Base-by-base conservation (phyloP, 92 coral and sea anemone genomes). In the Epizoanthus scotinus region DNA sequence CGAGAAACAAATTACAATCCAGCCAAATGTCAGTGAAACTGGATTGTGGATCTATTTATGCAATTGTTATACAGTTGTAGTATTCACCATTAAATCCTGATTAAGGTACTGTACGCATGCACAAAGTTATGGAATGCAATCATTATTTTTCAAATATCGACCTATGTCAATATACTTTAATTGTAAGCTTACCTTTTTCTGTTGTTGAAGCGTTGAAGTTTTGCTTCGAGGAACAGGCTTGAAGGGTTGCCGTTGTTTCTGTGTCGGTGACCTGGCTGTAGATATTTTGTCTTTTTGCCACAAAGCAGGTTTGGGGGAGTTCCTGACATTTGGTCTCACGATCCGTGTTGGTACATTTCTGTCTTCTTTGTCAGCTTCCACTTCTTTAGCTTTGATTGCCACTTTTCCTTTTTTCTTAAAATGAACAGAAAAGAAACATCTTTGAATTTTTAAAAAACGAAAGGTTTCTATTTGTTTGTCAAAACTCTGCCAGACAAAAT, bases 251-350 rank as follows among this genome's bases (percentile, higher is more conserved):
- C 81, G 55, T 79, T 79, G 67, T 31, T 85, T 67, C 28, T 29
- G 69, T 62, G 71, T 31, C 42, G 85, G 70, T 50, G 88, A 31
- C 44, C 67, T 42, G 15, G 53, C 67, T 27, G 63, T 59, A 57
- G 88, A 22, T 34, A 77, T 50, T 50, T 57, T 84, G 8, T 86
- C 90, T 24, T 73, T 70, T 21, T 85, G 84, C 91, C 94, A 94
- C 60, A 86, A 69, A 29, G 84, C 67, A 40, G 95, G 98, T 73
- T 90, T 94, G 3, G 99, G 99, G 58, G 99, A 95, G 52, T 89
- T 92, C 60, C 99, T 83, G 26, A 95, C 93, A 69, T 95, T 95
- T 8, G 92, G 92, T 54, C 91, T 89, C 6, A 85, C 91, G 15
- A 88, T 74, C 78, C 89, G 87, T 28, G 92, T 89, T 5, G 92